Percentiles rank a stretch among this genome's conserved stretches.
Conservation (phyloP, 1,140 invertebrate genomes). For the Bombus confusus region DNA sequence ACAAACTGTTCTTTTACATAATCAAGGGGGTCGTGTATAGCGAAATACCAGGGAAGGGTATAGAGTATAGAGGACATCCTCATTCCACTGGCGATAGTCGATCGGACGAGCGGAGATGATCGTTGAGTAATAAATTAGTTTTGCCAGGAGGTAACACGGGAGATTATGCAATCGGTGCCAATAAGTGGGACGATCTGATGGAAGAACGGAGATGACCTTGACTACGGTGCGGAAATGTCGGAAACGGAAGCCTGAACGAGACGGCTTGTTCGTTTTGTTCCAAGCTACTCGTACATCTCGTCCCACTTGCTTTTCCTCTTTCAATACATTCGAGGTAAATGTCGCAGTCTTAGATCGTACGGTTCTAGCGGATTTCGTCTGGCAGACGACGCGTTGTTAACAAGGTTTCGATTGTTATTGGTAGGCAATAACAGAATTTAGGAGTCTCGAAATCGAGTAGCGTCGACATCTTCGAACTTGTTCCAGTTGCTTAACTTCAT, state of each 20-base stretch:
- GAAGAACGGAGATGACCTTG: slow-evolving; percentile 65
- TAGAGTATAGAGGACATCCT: slow-evolving; percentile 74
- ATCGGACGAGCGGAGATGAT: slow-evolving; percentile 70
- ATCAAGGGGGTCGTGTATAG: slow-evolving; percentile 19
- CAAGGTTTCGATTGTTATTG: background rate
- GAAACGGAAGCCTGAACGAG: slow-evolving; percentile 21
- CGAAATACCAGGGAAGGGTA: slow-evolving; percentile 34
- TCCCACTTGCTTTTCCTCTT: background rate
- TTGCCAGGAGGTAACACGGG: slow-evolving; percentile 66
- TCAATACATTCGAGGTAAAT: background rate
- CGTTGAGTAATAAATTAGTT: slow-evolving; percentile 77
- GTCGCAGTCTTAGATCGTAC: background rate
- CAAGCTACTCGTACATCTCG: background rate
- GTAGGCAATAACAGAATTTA: background rate
- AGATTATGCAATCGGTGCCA: slow-evolving; percentile 67
- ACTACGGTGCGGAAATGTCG: slow-evolving; percentile 25
- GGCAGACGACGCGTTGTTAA: background rate
- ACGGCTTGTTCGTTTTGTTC: background rate
- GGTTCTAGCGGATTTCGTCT: too few relatives aligned
- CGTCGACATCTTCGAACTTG: background rate
- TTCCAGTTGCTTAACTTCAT: background rate
- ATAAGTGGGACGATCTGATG: slow-evolving; percentile 59
- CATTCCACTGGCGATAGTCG: slow-evolving; percentile 65
- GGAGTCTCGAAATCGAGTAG: background rate
- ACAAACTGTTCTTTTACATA: slow-evolving; percentile 9